phyloP scores from a whole-genome alignment of 2,797 vertebrate genomes.

The Eulemur rubriventer region DNA sequence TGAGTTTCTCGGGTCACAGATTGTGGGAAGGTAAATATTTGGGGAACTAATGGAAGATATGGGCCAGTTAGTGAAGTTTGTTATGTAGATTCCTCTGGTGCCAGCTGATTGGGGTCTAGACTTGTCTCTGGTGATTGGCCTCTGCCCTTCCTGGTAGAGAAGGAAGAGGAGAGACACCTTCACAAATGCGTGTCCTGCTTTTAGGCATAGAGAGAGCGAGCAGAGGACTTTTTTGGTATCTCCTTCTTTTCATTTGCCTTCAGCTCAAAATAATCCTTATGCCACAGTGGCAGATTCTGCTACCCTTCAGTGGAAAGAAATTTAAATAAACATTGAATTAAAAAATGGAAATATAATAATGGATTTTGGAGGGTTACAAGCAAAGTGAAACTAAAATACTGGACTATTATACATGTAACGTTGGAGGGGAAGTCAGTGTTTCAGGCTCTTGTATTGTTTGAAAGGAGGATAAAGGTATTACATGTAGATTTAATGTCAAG shows the following conservation, averaged over 20 bases:
- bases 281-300: background rate
- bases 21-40: background rate
- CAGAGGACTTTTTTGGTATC: background rate
- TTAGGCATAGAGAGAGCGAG: background rate
- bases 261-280: conserved; percentile 10
- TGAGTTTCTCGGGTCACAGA: background rate
- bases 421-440: background rate
- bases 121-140: background rate
- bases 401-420: background rate
- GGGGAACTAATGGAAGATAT: background rate
- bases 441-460: background rate
- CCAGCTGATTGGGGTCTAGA: background rate
- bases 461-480: background rate
- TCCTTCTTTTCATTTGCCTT: background rate
- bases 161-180: background rate
- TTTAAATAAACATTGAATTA: background rate
- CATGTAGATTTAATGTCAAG: background rate
- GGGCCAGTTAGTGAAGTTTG: background rate
- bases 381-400: background rate
- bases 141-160: background rate
- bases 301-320: background rate
- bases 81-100: background rate
- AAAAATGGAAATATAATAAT: background rate
- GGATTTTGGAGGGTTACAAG: background rate
- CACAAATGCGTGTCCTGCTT: background rate